A percentile compares a stretch with the other conserved stretches of the same genome.
phyloP scores from a whole-genome alignment of 2,888 invertebrate genomes.

The Deladenus siricidicola region DNA sequence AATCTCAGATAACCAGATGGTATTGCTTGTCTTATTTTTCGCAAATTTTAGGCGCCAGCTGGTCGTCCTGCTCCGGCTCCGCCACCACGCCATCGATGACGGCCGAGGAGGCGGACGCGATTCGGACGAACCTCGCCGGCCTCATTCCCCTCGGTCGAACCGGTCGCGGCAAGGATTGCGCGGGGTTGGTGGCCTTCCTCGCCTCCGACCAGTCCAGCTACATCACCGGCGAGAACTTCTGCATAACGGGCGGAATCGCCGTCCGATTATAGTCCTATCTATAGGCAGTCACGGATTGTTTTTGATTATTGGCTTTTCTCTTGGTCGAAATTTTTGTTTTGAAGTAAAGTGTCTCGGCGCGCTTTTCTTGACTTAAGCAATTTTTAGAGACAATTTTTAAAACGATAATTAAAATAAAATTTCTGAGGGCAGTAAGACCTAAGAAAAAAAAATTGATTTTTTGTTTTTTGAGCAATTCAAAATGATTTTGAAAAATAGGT shows the following conservation, averaged over 20 bases:
- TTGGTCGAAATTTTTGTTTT: too few relatives aligned
- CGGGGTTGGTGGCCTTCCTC: slow-evolving; percentile 39
- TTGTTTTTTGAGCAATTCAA: too few relatives aligned
- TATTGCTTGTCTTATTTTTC: slow-evolving; percentile 37
- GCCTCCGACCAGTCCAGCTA: slow-evolving; percentile 36
- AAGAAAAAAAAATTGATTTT: too few relatives aligned
- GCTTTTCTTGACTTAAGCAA: too few relatives aligned
- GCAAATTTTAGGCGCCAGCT: slow-evolving; percentile 29
- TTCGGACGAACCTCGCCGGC: not conserved
- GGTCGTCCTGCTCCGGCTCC: slow-evolving; percentile 32
- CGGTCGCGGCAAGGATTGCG: slow-evolving; percentile 32
- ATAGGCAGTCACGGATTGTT: too few relatives aligned
- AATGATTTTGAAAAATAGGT: too few relatives aligned
- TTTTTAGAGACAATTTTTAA: too few relatives aligned
- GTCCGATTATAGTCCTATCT: slow-evolving; percentile 35
- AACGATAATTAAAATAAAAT: too few relatives aligned
- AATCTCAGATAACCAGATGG: slow-evolving; percentile 15
- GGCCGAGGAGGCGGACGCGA: not conserved
- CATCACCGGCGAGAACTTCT: slow-evolving; percentile 43
- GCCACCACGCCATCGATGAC: slow-evolving; percentile 15
- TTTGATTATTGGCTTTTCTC: too few relatives aligned
- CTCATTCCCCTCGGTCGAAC: slow-evolving; percentile 45
- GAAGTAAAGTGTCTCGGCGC: too few relatives aligned
- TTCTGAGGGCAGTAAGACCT: too few relatives aligned
- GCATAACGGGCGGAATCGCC: slow-evolving; percentile 43